Conservation (phyloP, 2,113 vertebrate species). For the Pristiophorus japonicus region DNA sequence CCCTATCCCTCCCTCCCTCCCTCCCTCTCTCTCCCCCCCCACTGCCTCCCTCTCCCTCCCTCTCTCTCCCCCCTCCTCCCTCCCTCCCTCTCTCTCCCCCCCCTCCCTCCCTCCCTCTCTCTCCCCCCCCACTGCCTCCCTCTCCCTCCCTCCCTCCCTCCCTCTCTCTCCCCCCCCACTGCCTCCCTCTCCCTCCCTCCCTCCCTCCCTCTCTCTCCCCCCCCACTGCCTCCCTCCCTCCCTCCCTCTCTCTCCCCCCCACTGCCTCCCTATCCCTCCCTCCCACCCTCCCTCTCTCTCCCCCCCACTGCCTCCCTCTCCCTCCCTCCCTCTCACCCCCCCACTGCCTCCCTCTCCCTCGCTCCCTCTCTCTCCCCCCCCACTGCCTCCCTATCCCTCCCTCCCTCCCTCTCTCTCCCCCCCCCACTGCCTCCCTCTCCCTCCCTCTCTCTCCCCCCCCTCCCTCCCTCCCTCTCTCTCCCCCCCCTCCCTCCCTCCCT, state of each 20-base stretch:
- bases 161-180: neutral
- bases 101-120: neutral
- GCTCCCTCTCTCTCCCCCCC: neutral
- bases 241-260: neutral
- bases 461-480: neutral
- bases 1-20: neutral
- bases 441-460: no score
- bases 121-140: no score
- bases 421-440: neutral
- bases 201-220: neutral
- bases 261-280: no score
- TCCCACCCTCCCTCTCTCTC: no score
- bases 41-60: neutral
- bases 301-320: no score
- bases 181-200: neutral
- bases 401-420: neutral
- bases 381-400: neutral
- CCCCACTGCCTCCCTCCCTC: neutral
- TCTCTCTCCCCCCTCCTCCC: neutral
- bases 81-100: neutral
- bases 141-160: neutral
- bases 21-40: neutral
- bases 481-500: no score
- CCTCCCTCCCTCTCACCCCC: neutral
- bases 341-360: no score